phyloP scores from a whole-genome alignment of 2,888 invertebrate species.

The Drepanosiphum platanoidis region DNA sequence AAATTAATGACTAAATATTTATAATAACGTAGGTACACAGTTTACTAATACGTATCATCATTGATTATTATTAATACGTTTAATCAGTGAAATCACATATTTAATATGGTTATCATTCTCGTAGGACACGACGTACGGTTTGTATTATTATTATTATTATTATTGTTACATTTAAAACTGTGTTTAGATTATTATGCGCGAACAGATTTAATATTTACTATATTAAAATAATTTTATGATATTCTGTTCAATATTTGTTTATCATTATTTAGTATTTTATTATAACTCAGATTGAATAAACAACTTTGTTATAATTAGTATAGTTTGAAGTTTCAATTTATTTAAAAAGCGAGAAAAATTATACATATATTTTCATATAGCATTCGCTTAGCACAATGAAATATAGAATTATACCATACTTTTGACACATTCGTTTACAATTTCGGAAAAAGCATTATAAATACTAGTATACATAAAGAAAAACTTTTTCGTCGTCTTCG shows the following conservation, averaged over 20 bases:
- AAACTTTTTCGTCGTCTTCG: constrained; percentile 6
- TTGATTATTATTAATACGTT: too few relatives aligned
- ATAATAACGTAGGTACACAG: too few relatives aligned
- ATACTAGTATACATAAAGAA: neutral
- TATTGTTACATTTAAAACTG: too few relatives aligned
- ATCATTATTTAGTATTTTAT: neutral
- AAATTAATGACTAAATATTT: too few relatives aligned
- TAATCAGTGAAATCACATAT: too few relatives aligned
- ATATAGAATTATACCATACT: neutral
- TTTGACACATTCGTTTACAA: neutral
- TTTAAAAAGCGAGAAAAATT: neutral
- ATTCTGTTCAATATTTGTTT: neutral
- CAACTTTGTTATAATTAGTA: neutral
- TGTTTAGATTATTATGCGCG: too few relatives aligned
- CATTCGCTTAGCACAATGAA: neutral
- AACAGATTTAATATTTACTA: too few relatives aligned
- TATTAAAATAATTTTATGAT: neutral
- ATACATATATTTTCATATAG: neutral
- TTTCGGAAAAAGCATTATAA: neutral
- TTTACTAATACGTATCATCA: too few relatives aligned
- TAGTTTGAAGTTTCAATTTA: neutral
- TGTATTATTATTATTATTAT: too few relatives aligned
- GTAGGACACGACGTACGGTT: too few relatives aligned
- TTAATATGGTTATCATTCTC: too few relatives aligned
- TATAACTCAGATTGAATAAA: neutral